phyloP scores from a whole-genome alignment of 2,113 vertebrate genomes.

The Chlorodrepanis virens region DNA sequence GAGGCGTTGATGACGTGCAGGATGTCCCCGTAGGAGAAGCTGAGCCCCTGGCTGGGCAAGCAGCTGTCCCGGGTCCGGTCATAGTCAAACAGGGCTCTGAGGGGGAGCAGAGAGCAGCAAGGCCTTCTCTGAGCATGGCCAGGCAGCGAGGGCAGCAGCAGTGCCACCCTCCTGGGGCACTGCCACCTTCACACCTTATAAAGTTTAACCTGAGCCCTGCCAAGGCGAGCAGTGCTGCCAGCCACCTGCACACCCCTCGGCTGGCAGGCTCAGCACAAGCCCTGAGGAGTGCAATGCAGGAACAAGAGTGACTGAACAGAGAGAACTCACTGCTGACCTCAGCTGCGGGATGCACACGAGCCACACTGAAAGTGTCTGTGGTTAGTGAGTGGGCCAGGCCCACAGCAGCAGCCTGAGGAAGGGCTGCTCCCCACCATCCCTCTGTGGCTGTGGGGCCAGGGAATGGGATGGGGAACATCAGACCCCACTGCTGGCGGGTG shows the following conservation, averaged over 20 bases:
- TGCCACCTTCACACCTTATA: background rate
- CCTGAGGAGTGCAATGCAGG: accelerated
- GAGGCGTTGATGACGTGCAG: slow-evolving; percentile 98
- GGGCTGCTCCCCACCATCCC: background rate
- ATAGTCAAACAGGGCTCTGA: slow-evolving; percentile 96
- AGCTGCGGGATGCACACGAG: background rate
- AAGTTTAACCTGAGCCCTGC: background rate
- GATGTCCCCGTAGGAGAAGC: slow-evolving; percentile 97
- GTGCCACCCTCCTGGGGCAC: background rate
- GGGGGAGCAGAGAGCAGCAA: background rate
- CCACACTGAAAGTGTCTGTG: accelerated
- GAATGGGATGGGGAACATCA: background rate
- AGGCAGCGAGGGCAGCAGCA: background rate
- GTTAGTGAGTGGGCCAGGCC: background rate
- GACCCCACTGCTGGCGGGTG: background rate
- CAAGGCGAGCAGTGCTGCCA: accelerated
- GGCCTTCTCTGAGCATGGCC: background rate
- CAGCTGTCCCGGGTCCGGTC: slow-evolving; percentile 97
- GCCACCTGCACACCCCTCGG: background rate
- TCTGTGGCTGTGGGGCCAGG: accelerated
- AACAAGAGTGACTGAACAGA: background rate
- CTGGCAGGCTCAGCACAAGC: background rate
- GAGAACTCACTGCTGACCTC: background rate
- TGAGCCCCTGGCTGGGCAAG: slow-evolving; percentile 96
- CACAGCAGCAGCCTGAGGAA: background rate